Evolutionary conservation across 2,797 vertebrate genomes (phyloP), one percentile per base, ranked within the genome.

Genomic region (Apogon hyalosoma): DNA sequence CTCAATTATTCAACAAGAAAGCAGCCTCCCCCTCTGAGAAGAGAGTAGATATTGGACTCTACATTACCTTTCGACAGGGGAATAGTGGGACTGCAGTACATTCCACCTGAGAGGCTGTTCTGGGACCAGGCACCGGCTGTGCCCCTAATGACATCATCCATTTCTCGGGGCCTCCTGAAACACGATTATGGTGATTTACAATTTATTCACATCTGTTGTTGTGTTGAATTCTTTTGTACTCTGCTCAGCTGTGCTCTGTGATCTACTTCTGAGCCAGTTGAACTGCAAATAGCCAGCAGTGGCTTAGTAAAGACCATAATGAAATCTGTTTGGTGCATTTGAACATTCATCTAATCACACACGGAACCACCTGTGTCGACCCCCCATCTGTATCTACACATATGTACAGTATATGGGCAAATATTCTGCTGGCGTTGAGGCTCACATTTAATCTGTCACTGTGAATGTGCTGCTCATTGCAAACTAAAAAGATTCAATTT

Each of bases 1-100:
- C 90, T 94, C 89, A 92, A 93, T 93, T 93, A 94, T 93, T 93
- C 90, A 93, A 87, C 75, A 54, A 64, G 84, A 87, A 89, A 88
- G 81, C 85, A 57, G 79, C 69, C 80, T 70, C 87, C 83, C 79
- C 84, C 85, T 82, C 75, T 56, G 83, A 85, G 85, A 73, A 81
- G 79, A 86, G 77, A 79, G 80, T 41, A 73, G 85, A 90, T 91
- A 91, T 92, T 92, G 88, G 89, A 92, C 91, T 90, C 87, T 88
- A 86, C 84, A 92, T 92, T 93, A 91, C 90, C 84, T 88, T 88
- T 77, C 80, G 73, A 85, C 87, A 82, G 80, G 85, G 88, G 87
- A 87, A 92, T 89, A 83, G 85, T 46, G 66, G 62, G 63, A 75
- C 79, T 58, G 83, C 77, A 72, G 75, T 79, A 75, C 77, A 87